These are phyloP conservation scores for Neosilurus mollespiculum DNA, from an alignment of 2,797 vertebrate species.

Conservation along the genomic window DNA sequence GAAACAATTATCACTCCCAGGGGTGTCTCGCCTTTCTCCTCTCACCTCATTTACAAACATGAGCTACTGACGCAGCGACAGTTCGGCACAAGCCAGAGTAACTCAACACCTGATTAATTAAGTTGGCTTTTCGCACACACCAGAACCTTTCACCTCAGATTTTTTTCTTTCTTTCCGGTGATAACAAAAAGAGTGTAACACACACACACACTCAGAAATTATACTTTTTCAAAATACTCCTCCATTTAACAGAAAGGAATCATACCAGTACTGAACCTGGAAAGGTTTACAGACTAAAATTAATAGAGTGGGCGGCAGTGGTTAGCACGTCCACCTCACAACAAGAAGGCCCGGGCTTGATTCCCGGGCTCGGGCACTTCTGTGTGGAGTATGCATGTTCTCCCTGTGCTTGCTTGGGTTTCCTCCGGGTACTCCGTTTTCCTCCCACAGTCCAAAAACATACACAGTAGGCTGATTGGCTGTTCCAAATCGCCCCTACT, in stretches of 20 bases:
- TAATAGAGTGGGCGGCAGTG: background rate
- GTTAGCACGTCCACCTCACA: too few species aligned
- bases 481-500: too few species aligned
- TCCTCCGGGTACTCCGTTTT: too few species aligned
- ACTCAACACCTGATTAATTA: constrained; percentile 52
- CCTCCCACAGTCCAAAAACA: too few species aligned
- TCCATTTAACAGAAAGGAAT: constrained; percentile 11
- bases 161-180: constrained; percentile 12
- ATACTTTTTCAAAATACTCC: constrained; percentile 15
- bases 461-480: too few species aligned
- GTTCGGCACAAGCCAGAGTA: constrained; percentile 32
- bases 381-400: too few species aligned
- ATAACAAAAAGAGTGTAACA: background rate
- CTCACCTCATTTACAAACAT: constrained; percentile 54
- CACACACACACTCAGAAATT: too few species aligned
- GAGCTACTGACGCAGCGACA: constrained; percentile 44
- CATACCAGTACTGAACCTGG: background rate
- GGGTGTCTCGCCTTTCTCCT: constrained; percentile 42
- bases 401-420: too few species aligned
- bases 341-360: too few species aligned
- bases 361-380: too few species aligned
- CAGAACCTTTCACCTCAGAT: constrained; percentile 23
- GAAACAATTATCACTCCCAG: constrained; percentile 52
- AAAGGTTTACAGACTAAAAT: constrained; percentile 7
- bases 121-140: constrained; percentile 16